A percentile compares a stretch with the other conserved stretches of the same genome.
These are phyloP conservation scores for Acanthopagrus latus DNA, from an alignment of 2,797 vertebrate species.

Conservation along the genomic window DNA sequence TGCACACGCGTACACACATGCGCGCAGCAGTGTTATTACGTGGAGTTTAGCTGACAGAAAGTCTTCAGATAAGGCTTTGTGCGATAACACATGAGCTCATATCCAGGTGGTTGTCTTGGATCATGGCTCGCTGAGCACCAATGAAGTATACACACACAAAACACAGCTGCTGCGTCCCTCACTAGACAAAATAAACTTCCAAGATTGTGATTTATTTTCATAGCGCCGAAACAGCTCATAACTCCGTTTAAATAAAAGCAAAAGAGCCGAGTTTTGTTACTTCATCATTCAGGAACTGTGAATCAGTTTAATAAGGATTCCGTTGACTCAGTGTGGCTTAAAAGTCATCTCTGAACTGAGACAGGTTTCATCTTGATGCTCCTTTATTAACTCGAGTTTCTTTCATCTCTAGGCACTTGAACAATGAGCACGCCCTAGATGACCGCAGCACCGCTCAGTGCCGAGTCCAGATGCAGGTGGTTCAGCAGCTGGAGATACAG, in stretches of 20 bases:
- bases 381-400: conserved; percentile 8
- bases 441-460: conserved; percentile 99
- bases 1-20: conserved; percentile 27
- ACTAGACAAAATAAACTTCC: conserved; percentile 80
- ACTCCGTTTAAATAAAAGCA: conserved; percentile 58
- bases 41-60: conserved; percentile 69
- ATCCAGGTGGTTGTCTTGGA: conserved; percentile 86
- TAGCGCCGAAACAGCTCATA: conserved; percentile 54
- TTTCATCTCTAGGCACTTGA: conserved; percentile 91
- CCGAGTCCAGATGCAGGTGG: conserved; percentile 99
- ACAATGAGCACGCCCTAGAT: conserved; percentile 97
- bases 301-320: conserved; percentile 19
- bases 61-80: conserved; percentile 76
- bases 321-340: conserved; percentile 12
- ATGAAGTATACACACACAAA: conserved; percentile 74
- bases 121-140: conserved; percentile 74
- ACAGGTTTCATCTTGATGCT: conserved; percentile 36
- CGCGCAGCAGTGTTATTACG: conserved; percentile 64
- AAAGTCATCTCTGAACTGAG: conserved; percentile 45
- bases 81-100: conserved; percentile 88
- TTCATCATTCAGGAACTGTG: conserved; percentile 36
- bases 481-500: conserved; percentile 99
- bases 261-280: conserved; percentile 40
- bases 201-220: conserved; percentile 74
- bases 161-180: conserved; percentile 76